Percentiles rank a stretch among this genome's conserved stretches.
These are phyloP conservation scores for Sprattus sprattus DNA, from an alignment of 2,113 vertebrate species.

Conservation along the genomic window DNA sequence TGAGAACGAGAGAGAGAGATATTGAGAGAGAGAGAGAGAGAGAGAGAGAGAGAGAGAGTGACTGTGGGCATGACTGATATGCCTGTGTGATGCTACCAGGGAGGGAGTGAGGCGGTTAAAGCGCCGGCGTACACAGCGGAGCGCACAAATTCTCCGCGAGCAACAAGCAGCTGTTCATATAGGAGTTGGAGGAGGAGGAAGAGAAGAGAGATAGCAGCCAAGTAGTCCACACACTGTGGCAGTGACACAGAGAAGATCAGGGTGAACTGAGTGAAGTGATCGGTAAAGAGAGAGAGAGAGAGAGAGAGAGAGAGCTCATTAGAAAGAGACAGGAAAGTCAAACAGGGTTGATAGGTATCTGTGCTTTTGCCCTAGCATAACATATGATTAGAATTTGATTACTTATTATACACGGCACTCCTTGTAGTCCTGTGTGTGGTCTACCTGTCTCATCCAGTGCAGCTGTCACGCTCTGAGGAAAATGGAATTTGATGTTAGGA, in stretches of 20 bases:
- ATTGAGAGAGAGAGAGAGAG: slow-evolving; percentile 16
- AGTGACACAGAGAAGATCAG: background rate
- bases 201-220: background rate
- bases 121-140: no score
- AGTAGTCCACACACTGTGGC: background rate
- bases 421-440: background rate
- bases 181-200: background rate
- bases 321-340: background rate
- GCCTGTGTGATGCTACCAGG: background rate
- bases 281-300: background rate
- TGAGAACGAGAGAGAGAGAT: slow-evolving; percentile 29
- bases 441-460: background rate
- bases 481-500: background rate
- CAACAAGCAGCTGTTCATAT: background rate
- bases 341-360: background rate
- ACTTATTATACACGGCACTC: background rate
- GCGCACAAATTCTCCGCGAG: background rate
- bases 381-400: background rate
- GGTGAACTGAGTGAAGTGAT: background rate
- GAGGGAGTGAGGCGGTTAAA: background rate
- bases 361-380: background rate
- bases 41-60: slow-evolving; percentile 1
- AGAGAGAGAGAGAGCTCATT: background rate
- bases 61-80: background rate
- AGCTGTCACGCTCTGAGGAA: background rate